Evolutionary conservation across 2,797 vertebrate genomes (phyloP).

Genomic region (Anomalospiza imberbis): DNA sequence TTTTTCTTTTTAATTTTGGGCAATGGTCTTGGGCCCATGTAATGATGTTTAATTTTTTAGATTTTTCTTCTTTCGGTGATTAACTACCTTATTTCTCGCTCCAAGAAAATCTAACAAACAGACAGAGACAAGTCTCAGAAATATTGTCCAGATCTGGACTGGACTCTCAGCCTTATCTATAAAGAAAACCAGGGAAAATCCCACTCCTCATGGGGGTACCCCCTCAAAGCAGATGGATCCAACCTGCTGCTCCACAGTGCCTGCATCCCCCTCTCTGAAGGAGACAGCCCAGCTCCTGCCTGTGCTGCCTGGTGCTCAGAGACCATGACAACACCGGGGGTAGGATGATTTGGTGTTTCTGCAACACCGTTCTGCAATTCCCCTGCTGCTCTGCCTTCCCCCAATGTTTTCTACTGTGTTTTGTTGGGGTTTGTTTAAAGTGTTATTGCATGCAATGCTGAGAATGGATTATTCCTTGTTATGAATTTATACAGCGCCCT

Average conservation of each 20-base stretch:
- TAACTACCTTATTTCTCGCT: not conserved
- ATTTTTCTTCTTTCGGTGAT: not conserved
- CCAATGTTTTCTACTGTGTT: not conserved
- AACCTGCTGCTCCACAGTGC: accelerated
- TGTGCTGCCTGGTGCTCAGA: not conserved
- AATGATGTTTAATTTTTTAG: not conserved
- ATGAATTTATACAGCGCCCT: conserved; percentile 20
- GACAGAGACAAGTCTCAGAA: not conserved
- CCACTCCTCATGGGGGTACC: not conserved
- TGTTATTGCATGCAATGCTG: not conserved
- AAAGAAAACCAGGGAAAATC: not conserved
- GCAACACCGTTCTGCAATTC: not conserved
- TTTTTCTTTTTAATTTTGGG: not conserved
- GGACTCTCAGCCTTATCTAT: not conserved
- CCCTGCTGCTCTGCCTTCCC: not conserved
- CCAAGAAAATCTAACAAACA: not conserved
- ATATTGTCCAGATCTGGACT: accelerated
- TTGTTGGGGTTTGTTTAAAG: not conserved
- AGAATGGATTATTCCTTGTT: conserved; percentile 45
- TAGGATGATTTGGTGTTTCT: not conserved
- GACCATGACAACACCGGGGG: not conserved
- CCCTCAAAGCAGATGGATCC: not conserved
- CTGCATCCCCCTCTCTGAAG: not conserved
- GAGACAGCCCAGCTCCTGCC: not conserved
- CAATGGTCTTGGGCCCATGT: accelerated